Evolutionary conservation across 2,888 invertebrate species (phyloP).

Genomic region (Hoplodrina blanda): DNA sequence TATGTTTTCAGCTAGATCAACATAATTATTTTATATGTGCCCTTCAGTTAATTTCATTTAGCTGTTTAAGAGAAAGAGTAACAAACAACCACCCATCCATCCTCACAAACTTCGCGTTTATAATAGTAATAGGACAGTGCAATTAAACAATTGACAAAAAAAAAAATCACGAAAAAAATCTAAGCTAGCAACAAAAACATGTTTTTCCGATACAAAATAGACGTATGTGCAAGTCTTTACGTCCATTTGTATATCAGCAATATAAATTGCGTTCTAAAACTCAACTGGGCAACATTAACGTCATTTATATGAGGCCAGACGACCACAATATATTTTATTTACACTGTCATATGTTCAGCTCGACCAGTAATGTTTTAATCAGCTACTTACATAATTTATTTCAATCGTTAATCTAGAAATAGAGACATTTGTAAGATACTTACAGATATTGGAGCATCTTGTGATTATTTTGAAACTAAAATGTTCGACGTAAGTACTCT

Average conservation of each 20-base stretch:
- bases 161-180: no score
- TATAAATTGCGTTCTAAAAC: constrained; percentile 47
- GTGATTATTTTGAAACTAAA: background rate
- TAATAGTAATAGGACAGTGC: no score
- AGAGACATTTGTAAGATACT: constrained; percentile 18
- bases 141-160: background rate
- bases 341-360: constrained; percentile 39
- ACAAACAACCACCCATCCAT: no score
- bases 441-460: background rate
- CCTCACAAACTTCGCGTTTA: no score
- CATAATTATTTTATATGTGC: no score
- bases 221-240: background rate
- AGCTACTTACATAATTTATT: constrained; percentile 52
- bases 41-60: no score
- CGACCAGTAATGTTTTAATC: constrained; percentile 61
- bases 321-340: constrained; percentile 58
- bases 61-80: no score
- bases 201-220: constrained; percentile 5
- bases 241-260: constrained; percentile 37
- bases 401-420: constrained; percentile 45
- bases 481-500: no score
- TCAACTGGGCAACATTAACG: constrained; percentile 36
- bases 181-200: background rate
- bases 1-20: no score
- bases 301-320: constrained; percentile 46